Conservation (phyloP, 2,113 vertebrate species). For the Tamias sibiricus region DNA sequence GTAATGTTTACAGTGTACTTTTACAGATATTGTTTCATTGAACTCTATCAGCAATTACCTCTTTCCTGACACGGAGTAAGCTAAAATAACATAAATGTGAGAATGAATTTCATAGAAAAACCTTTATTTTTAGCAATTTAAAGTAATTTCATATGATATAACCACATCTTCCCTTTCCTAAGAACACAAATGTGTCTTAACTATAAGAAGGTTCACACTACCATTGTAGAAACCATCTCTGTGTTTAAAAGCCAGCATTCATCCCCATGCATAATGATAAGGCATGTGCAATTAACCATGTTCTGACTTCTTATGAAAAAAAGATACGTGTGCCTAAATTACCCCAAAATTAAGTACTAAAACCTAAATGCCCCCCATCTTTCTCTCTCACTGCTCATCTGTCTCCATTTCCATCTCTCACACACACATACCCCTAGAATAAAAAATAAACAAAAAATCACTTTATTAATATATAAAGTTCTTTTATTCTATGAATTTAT, state of each 20-base stretch:
- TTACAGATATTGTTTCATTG: neutral
- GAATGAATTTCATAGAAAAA: slow-evolving; percentile 34
- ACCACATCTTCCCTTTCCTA: neutral
- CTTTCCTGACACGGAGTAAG: neutral
- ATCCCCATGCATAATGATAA: neutral
- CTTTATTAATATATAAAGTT: slow-evolving; percentile 4
- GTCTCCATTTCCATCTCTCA: neutral
- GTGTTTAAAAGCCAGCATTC: neutral
- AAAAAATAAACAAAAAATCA: neutral
- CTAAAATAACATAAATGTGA: slow-evolving; percentile 17
- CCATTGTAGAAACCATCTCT: neutral
- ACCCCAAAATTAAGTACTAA: neutral
- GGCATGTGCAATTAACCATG: neutral
- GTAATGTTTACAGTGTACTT: neutral
- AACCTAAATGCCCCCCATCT: neutral
- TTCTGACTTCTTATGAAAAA: neutral
- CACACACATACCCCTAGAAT: neutral
- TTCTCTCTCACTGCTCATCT: neutral
- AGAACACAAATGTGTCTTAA: neutral
- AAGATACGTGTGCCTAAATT: neutral
- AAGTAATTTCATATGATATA: neutral
- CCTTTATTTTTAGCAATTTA: neutral
- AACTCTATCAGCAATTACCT: neutral
- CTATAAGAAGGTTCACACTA: neutral
- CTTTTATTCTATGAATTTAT: neutral